Conservation (phyloP, 2,797 vertebrate genomes). For the Amblyopsis hoosieri region DNA sequence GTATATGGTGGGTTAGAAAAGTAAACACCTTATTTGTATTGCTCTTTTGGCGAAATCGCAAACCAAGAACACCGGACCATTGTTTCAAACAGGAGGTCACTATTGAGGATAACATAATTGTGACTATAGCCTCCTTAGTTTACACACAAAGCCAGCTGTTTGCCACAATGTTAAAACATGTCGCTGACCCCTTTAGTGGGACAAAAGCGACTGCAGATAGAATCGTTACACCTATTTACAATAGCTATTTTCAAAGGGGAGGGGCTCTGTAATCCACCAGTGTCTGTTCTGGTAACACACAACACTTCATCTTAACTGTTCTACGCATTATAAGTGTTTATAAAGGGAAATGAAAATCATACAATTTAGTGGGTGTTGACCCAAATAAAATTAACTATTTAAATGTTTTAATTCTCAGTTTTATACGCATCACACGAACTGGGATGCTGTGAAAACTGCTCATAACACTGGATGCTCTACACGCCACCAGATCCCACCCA, state of each 20-base stretch:
- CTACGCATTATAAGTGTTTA: conserved; percentile 72
- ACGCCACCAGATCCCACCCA: conserved; percentile 1
- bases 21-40: too few species aligned
- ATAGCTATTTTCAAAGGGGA: conserved; percentile 92
- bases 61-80: not conserved
- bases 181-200: conserved; percentile 64
- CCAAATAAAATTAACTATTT: too few species aligned
- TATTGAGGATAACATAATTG: not conserved
- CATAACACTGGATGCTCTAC: conserved; percentile 18
- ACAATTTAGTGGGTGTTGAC: conserved; percentile 4
- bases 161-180: conserved; percentile 31
- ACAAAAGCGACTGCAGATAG: conserved; percentile 86
- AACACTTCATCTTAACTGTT: conserved; percentile 67
- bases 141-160: conserved; percentile 19
- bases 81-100: not conserved
- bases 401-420: not conserved
- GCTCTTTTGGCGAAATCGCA: not conserved
- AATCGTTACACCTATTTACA: conserved; percentile 95
- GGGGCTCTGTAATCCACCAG: conserved; percentile 81
- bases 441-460: conserved; percentile 30
- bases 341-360: conserved; percentile 58
- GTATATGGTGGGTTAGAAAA: not conserved
- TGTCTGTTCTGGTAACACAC: conserved; percentile 67
- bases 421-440: conserved; percentile 18
- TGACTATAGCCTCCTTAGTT: not conserved